Evolutionary conservation across 2,888 invertebrate species (phyloP).

Genomic region (Bombylius discolor): DNA sequence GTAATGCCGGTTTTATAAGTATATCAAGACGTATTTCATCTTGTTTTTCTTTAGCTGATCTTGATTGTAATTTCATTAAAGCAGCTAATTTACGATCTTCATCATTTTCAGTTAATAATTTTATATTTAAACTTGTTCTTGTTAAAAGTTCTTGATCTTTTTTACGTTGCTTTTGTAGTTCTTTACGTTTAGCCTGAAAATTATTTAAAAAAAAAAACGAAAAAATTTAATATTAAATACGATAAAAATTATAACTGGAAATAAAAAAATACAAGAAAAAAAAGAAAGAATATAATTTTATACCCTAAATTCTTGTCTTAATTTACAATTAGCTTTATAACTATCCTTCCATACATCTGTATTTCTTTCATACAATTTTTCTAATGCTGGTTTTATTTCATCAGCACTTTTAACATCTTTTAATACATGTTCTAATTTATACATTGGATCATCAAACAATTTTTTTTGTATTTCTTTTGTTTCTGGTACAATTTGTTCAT

Average conservation of each 20-base stretch:
- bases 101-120: conserved; percentile 62
- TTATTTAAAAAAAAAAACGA: conserved; percentile 2
- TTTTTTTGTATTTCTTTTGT: conserved; percentile 82
- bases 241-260: conserved; percentile 10
- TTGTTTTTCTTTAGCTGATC: conserved; percentile 47
- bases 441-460: conserved; percentile 95
- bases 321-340: conserved; percentile 75
- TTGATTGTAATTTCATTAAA: conserved; percentile 54
- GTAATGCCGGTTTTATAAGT: conserved; percentile 43
- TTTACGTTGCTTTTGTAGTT: conserved; percentile 52
- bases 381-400: conserved; percentile 57
- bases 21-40: conserved; percentile 39
- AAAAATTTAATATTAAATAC: neutral
- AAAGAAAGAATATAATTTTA: neutral
- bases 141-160: conserved; percentile 57
- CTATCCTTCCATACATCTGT: conserved; percentile 82
- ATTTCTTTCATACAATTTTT: conserved; percentile 62
- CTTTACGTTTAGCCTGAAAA: conserved; percentile 56
- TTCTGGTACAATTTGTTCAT: conserved; percentile 85
- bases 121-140: conserved; percentile 64
- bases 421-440: conserved; percentile 82
- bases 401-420: conserved; percentile 62
- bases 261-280: neutral
- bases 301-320: conserved; percentile 79
- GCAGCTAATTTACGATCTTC: conserved; percentile 72